Evolutionary conservation across 1,140 invertebrate genomes (phyloP).

Genomic region (Phocides pigmalion): DNA sequence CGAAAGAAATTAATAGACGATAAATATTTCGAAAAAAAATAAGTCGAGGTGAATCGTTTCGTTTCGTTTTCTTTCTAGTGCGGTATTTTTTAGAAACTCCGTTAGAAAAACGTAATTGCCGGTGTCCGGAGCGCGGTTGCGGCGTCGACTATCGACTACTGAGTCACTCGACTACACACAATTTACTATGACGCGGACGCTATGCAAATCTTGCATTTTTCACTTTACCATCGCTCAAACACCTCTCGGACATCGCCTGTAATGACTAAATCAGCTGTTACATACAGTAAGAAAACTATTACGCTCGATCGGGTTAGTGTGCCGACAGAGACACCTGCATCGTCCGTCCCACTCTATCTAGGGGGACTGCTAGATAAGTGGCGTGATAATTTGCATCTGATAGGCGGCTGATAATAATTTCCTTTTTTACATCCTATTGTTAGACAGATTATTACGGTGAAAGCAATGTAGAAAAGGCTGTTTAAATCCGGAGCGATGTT

Average conservation of each 20-base stretch:
- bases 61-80: conserved; percentile 57
- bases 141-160: conserved; percentile 47
- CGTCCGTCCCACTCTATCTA: conserved; percentile 50
- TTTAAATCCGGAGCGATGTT: conserved; percentile 10
- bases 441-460: conserved; percentile 54
- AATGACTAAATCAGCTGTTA: conserved; percentile 71
- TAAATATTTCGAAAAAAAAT: conserved; percentile 47
- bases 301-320: conserved; percentile 72
- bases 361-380: conserved; percentile 69
- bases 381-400: conserved; percentile 75
- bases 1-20: conserved; percentile 37
- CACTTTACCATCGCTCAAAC: conserved; percentile 43
- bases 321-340: conserved; percentile 53
- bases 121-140: conserved; percentile 54
- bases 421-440: conserved; percentile 66
- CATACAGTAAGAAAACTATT: conserved; percentile 59
- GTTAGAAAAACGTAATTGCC: conserved; percentile 59
- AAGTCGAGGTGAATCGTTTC: conserved; percentile 53
- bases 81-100: conserved; percentile 58
- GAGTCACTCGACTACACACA: conserved; percentile 48
- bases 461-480: conserved; percentile 44
- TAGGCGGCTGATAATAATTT: conserved; percentile 70
- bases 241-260: conserved; percentile 43
- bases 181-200: conserved; percentile 50
- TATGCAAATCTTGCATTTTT: conserved; percentile 68